Conservation (phyloP, 2,888 invertebrate genomes). For the Crioceris asparagi region DNA sequence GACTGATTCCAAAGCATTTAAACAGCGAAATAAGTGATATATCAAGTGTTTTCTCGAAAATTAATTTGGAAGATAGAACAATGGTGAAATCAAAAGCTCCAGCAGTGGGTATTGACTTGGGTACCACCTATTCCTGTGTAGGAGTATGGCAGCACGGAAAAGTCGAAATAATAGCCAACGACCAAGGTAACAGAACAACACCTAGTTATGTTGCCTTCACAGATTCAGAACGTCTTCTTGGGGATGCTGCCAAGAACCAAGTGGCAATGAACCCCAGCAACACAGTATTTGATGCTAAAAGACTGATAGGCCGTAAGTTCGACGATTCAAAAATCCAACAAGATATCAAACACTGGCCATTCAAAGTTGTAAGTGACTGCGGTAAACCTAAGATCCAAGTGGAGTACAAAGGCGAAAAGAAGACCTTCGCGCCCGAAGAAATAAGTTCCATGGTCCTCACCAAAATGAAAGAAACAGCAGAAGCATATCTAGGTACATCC, state of each 20-base stretch:
- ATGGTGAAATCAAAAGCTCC: conserved; percentile 38
- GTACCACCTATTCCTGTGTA: conserved; percentile 80
- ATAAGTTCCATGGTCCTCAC: conserved; percentile 56
- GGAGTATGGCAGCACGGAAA: conserved; percentile 74
- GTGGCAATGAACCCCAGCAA: conserved; percentile 63
- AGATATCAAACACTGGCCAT: conserved; percentile 80
- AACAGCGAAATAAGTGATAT: neutral
- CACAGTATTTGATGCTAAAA: conserved; percentile 60
- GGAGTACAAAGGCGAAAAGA: conserved; percentile 53
- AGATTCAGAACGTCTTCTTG: conserved; percentile 56
- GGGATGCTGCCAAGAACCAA: conserved; percentile 61
- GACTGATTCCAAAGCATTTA: conserved; percentile 2
- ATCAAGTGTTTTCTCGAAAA: too few relatives aligned
- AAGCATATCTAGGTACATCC: conserved; percentile 39
- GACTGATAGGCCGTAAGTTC: conserved; percentile 70
- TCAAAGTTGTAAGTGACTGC: conserved; percentile 54
- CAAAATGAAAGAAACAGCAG: conserved; percentile 30
- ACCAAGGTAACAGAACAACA: conserved; percentile 75
- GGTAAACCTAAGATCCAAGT: conserved; percentile 59
- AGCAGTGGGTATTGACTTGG: conserved; percentile 71
- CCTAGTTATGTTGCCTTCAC: conserved; percentile 69
- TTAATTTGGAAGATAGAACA: conserved; percentile 11
- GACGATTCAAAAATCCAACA: conserved; percentile 63
- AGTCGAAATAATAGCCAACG: conserved; percentile 79
- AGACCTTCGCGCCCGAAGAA: conserved; percentile 58